These are phyloP conservation scores for Mesoligia furuncula DNA, from an alignment of 2,888 invertebrate species.

Conservation along the genomic window DNA sequence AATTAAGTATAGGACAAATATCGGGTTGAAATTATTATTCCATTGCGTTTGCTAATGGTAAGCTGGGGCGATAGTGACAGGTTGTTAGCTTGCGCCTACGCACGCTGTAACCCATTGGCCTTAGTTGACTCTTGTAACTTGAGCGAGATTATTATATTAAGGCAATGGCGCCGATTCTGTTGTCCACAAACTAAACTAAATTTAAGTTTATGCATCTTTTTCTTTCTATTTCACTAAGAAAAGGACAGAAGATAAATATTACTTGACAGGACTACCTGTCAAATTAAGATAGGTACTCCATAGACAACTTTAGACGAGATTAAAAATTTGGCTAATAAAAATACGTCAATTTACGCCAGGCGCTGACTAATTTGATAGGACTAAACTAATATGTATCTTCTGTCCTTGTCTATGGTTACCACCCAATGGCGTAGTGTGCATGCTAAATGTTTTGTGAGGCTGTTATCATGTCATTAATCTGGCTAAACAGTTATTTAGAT, in stretches of 20 bases:
- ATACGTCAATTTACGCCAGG: too few relatives aligned
- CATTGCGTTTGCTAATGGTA: constrained; percentile 59
- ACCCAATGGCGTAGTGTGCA: constrained; percentile 40
- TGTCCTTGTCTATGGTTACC: constrained; percentile 37
- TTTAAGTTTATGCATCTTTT: too few relatives aligned
- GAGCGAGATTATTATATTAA: constrained; percentile 49
- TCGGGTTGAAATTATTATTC: constrained; percentile 56
- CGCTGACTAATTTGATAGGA: too few relatives aligned
- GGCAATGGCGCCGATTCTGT: too few relatives aligned
- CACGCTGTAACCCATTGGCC: constrained; percentile 53
- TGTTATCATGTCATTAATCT: constrained; percentile 48
- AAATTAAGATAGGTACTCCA: too few relatives aligned
- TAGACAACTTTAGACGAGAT: too few relatives aligned
- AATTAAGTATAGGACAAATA: constrained; percentile 54
- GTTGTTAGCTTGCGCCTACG: constrained; percentile 60
- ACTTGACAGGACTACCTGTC: too few relatives aligned
- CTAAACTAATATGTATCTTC: too few relatives aligned
- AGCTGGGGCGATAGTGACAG: constrained; percentile 51
- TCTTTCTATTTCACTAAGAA: too few relatives aligned
- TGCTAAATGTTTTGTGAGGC: constrained; percentile 41
- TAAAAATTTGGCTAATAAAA: too few relatives aligned
- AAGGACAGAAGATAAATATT: too few relatives aligned
- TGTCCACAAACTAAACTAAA: too few relatives aligned
- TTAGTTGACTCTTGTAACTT: constrained; percentile 51
- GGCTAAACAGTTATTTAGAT: constrained; percentile 35